phyloP scores from a whole-genome alignment of 2,797 vertebrate genomes.

The Neostethus bicornis region DNA sequence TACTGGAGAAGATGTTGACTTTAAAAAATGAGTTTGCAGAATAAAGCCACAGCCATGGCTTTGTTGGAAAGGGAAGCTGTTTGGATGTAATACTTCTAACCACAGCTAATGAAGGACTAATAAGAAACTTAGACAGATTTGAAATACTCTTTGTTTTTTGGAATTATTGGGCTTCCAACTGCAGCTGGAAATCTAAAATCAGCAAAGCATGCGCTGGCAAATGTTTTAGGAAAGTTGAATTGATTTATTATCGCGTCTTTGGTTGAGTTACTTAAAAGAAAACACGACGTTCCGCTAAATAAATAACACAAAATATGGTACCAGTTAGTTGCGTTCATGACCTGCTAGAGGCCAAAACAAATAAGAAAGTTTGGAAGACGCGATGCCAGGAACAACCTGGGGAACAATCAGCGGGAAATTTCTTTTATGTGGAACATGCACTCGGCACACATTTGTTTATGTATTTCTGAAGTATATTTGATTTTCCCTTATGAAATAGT shows the following conservation, averaged over 20 bases:
- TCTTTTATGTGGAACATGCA: slow-evolving; percentile 58
- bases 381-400: slow-evolving; percentile 42
- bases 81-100: background rate
- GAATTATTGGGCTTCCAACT: background rate
- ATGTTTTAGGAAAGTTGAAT: slow-evolving; percentile 19
- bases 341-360: slow-evolving; percentile 52
- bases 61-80: slow-evolving; percentile 2
- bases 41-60: background rate
- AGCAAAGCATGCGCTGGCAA: background rate
- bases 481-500: slow-evolving; percentile 35
- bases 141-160: background rate
- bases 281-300: background rate
- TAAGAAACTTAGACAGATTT: background rate
- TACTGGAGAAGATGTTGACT: background rate
- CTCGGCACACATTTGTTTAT: slow-evolving; percentile 20
- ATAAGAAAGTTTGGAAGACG: slow-evolving; percentile 41
- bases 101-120: background rate
- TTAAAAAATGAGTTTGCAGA: background rate
- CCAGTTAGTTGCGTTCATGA: slow-evolving; percentile 40
- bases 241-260: slow-evolving; percentile 2
- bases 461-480: slow-evolving; percentile 42
- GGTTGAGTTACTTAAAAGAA: slow-evolving; percentile 21
- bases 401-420: slow-evolving; percentile 55
- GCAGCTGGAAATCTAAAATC: slow-evolving; percentile 7
- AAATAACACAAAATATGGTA: slow-evolving; percentile 31